Conservation (phyloP, 2,797 vertebrate species). For the Ambastaia sidthimunki region DNA sequence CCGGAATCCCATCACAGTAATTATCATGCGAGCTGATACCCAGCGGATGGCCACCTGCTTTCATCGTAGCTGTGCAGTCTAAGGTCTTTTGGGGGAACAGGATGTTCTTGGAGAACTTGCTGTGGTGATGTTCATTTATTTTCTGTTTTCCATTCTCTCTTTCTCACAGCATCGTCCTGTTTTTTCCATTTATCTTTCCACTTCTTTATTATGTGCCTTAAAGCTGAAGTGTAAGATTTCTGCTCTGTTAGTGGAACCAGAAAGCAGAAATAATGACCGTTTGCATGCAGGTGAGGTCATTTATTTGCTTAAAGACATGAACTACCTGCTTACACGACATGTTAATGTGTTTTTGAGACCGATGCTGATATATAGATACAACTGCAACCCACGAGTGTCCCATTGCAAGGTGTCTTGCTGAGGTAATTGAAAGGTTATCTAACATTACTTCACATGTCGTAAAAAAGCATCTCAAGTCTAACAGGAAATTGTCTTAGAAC, state of each 20-base stretch:
- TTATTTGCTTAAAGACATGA: background rate
- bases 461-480: background rate
- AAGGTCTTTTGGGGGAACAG: slow-evolving; percentile 35
- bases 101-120: slow-evolving; percentile 6
- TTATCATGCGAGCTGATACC: background rate
- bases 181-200: background rate
- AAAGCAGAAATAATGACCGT: background rate
- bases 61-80: background rate
- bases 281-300: background rate
- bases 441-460: background rate
- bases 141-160: background rate
- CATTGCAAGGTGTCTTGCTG: background rate
- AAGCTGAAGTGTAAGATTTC: background rate
- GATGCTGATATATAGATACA: background rate
- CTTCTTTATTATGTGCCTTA: background rate
- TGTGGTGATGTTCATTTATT: slow-evolving; percentile 1
- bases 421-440: background rate
- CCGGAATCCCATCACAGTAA: background rate
- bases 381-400: background rate
- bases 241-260: background rate
- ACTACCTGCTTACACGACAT: background rate
- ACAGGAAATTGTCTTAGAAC: no score
- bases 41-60: background rate
- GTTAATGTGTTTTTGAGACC: background rate
- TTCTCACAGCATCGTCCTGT: background rate